phyloP scores from a whole-genome alignment of 2,888 invertebrate species.

The Acholoe squamosa region DNA sequence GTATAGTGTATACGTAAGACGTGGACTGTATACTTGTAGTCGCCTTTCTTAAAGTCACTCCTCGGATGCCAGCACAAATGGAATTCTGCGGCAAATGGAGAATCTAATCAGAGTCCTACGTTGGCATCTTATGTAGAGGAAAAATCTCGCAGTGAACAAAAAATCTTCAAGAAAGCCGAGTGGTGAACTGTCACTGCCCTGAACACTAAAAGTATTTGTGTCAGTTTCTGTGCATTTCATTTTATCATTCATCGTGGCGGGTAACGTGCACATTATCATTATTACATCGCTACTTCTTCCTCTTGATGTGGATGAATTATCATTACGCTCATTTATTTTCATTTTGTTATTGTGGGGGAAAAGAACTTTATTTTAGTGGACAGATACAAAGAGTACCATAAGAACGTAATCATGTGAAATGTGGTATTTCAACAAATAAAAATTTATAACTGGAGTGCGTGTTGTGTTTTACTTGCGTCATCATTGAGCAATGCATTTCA shows the following conservation, averaged over 20 bases:
- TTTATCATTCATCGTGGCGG: constrained; percentile 10
- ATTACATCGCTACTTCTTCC: neutral
- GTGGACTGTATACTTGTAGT: constrained; percentile 13
- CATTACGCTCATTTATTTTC: neutral
- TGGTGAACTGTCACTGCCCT: constrained; percentile 1
- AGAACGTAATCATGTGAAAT: neutral
- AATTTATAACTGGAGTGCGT: neutral
- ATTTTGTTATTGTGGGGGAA: neutral
- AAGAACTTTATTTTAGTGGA: neutral
- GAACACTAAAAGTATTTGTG: neutral
- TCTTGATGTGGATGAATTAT: neutral
- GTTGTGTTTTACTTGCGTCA: too few relatives aligned
- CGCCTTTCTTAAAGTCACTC: neutral
- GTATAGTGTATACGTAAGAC: neutral
- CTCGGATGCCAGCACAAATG: too few relatives aligned
- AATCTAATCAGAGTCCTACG: too few relatives aligned
- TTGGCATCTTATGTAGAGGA: neutral
- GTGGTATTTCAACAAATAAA: neutral
- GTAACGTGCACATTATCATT: constrained; percentile 28
- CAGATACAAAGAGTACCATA: too few relatives aligned
- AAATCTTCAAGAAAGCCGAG: neutral
- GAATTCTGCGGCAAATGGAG: too few relatives aligned
- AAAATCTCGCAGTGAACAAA: constrained; percentile 9
- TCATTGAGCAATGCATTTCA: too few relatives aligned
- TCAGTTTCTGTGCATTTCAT: constrained; percentile 31